Evolutionary conservation across 2,113 vertebrate species (phyloP), one percentile per base, ranked within the genome.

Genomic region (Ictalurus furcatus): DNA sequence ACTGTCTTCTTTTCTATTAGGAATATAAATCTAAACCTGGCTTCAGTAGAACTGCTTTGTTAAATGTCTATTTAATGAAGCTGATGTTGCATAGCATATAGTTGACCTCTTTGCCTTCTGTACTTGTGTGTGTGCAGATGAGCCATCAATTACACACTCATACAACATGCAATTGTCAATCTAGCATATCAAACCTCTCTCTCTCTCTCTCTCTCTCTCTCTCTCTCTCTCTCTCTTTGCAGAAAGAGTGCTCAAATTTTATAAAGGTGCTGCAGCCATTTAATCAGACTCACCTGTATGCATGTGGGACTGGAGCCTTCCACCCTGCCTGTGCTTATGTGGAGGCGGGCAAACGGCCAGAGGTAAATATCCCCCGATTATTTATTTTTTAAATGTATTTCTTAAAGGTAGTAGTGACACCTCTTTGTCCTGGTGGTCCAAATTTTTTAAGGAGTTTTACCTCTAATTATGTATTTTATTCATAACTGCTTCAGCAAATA

Each of bases 211-310:
- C 67, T 93, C 40, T 44, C 6, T 44, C 48, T 48, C 48, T 48
- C 48, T 48, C 48, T 48, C 48, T 48, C 82, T 81, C 2, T 85
- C 90, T 61, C 34, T 56, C 67, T 93, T 93, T 95, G 56, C 96
- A 99, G 98, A 98, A 96, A 94, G 98, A 99, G 94, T 99, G 98
- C 94, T 97, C 98, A 67, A 99, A 99, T 94, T 99, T 98, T 94
- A 96, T 99, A 92, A 98, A 99, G 90, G 96, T 99, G 88, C 92
- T 99, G 90, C 98, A 98, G 94, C 91, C 95, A 16, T 99, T 97
- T 91, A 99, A 99, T 94, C 97, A 99, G 91, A 99, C 97, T 81
- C 98, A 99, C 90, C 90, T 99, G 87, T 99, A 99, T 0, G 96
- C 96, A 84, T 99, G 98, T 48, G 98, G 98, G 91, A 99, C 98